Base-by-base conservation (phyloP, 2,888 invertebrate species). In the Aromia moschata region DNA sequence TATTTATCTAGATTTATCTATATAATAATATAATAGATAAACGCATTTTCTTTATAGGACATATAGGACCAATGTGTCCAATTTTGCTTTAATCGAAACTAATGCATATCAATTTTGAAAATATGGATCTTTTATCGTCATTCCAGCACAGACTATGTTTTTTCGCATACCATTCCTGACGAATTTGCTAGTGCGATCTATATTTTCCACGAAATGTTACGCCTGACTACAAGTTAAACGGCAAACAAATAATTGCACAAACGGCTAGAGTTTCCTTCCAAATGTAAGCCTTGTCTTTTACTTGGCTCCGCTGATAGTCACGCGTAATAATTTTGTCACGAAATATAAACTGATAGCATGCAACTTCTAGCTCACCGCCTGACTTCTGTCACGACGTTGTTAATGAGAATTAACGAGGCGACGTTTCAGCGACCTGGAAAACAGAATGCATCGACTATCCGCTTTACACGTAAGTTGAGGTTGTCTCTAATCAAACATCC, bases 381-480 rank as follows among this genome's bases (percentile, higher is more conserved):
- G 45, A 45, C 45, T 31, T 31, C 45, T 15, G 25, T 45, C 45
- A 30, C n/a, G 12, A 14, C 31, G 25, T 14, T 31, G 25, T 25
- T 45, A 45, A 45, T 45, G 45, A 31, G 5, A 30, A 45, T 45
- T 45, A 45, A 45, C 45, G 45, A 25, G 30, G 16, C 7, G 25
- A 25, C 25, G 7, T 25, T 25, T 25, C 7, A 25, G 7, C 25
- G 25, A 25, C n/a, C n/a, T n/a, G n/a, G n/a, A 9, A 31, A 9
- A 31, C 4, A 25, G 25, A 7, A 3, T 25, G 7, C 7, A 25
- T 25, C 25, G 25, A 7, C 25, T 25, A 7, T 25, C 7, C 25
- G 25, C n/a, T n/a, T n/a, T n/a, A n/a, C 7, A 25, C 3, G 25
- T 7, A 25, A 7, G 3, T 25, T 7, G 25, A 3, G 7, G 25